Evolutionary conservation across 2,113 vertebrate genomes (phyloP), one percentile per base, ranked within the genome.

Genomic region (Tachysurus vachellii): DNA sequence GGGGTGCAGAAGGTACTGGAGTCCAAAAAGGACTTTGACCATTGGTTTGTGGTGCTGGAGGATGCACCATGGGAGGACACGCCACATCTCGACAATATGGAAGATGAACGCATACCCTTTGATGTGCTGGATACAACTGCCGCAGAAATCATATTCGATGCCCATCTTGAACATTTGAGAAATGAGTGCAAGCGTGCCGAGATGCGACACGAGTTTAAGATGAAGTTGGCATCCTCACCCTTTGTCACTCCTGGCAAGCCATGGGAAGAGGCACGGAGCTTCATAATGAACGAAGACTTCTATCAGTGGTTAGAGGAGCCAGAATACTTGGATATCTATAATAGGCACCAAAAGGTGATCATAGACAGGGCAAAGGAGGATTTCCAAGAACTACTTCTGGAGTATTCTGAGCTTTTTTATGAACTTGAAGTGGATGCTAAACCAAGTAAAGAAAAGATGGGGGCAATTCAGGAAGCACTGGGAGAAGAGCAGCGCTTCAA

Each of bases 401-500:
- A 99, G 82, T 99, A 99, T 88, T 99, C 98, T 1, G 98, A 99
- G 91, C 95, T 99, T 16, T 99, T 99, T 84, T 99, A 99, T 83
- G 98, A 99, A 88, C 96, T 99, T 70, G 98, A 99, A 90, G 94
- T 99, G 2, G 98, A 99, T 83, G 98, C 98, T 17, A 99, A 99
- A 54, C 98, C 98, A 81, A 99, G 98, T 94, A 99, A 99, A 91
- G 98, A 99, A 92, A 99, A 99, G 89, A 99, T 99, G 98, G 98
- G 96, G 0, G 97, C 98, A n/a, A 99, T 99, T 83, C 98, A 99
- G 91, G 98, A 99, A 1, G 96, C 98, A 7, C 79, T 99, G 84
- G 98, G 97, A 0, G 98, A 99, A 61, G 98, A 99, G 62, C 98
- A 97, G 66, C 82, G 98, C 0, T 99, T 99, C 91, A 99, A 99